These are phyloP conservation scores for Rhynchonema sp. DNA, from an alignment of 2,888 invertebrate species.

Conservation along the genomic window DNA sequence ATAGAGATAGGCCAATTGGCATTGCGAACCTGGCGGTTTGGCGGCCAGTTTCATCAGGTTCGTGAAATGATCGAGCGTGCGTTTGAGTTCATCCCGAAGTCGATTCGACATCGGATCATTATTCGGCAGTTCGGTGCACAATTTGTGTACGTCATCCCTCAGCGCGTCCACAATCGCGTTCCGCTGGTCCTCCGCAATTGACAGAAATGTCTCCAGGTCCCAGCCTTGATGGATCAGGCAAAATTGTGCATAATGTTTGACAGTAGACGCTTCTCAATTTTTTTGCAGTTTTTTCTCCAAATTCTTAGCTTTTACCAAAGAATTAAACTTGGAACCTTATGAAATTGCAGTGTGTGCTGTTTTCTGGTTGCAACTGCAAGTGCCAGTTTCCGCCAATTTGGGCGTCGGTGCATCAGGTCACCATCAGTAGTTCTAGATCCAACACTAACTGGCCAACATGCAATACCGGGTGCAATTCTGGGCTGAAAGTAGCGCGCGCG, in stretches of 20 bases:
- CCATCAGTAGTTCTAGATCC: no score
- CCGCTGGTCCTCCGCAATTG: slow-evolving; percentile 84
- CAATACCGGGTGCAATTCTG: no score
- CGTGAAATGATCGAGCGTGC: slow-evolving; percentile 31
- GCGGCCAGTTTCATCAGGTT: slow-evolving; percentile 27
- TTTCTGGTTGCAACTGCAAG: no score
- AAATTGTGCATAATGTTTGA: neutral
- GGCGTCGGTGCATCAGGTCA: no score
- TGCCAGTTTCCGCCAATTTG: no score
- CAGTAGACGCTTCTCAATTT: neutral
- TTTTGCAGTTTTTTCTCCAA: neutral
- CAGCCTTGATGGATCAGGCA: slow-evolving; percentile 10
- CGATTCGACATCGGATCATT: slow-evolving; percentile 68
- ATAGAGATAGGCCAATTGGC: no score
- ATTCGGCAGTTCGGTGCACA: slow-evolving; percentile 83
- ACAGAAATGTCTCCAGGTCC: slow-evolving; percentile 47
- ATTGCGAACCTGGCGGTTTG: slow-evolving; percentile 16
- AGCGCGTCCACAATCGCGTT: slow-evolving; percentile 66
- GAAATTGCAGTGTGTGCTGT: no score
- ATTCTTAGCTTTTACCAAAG: neutral
- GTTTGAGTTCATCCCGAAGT: slow-evolving; percentile 57
- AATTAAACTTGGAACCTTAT: no score
- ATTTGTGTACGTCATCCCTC: slow-evolving; percentile 89
- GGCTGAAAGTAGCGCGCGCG: no score
- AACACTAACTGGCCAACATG: no score